Percentiles rank a stretch among this genome's conserved stretches.
Evolutionary conservation across 1,140 invertebrate species (phyloP).

Genomic region (Hypsibius dujardini): DNA sequence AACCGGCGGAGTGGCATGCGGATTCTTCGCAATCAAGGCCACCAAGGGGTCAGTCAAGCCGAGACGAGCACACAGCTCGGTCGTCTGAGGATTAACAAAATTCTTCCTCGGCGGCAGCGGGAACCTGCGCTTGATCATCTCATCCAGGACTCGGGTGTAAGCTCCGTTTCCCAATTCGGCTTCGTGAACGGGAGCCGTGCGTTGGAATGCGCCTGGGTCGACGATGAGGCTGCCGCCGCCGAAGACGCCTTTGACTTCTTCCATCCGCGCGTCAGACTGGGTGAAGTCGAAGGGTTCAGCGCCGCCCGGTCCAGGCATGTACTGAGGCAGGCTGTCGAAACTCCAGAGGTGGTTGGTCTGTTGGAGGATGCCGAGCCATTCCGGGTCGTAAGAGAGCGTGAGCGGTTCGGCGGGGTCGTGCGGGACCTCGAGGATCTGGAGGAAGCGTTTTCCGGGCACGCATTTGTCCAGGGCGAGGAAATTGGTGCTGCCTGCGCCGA

Average conservation of each 20-base stretch:
- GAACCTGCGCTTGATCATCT: conserved; percentile 25
- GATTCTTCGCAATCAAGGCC: conserved; percentile 24
- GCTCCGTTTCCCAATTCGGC: conserved; percentile 29
- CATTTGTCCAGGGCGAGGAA: conserved; percentile 94
- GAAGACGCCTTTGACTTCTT: conserved; percentile 46
- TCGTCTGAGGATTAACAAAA: conserved; percentile 60
- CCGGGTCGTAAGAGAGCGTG: conserved; percentile 62
- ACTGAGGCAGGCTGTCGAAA: conserved; percentile 46
- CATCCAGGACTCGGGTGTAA: conserved; percentile 19
- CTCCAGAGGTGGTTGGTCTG: conserved; percentile 70
- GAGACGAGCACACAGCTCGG: conserved; percentile 56
- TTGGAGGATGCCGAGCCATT: conserved; percentile 74
- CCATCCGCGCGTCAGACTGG: conserved; percentile 54
- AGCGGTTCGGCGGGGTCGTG: conserved; percentile 28
- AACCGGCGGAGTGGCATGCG: no score
- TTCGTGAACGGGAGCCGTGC: conserved; percentile 47
- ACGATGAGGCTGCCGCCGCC: conserved; percentile 40
- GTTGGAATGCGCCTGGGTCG: conserved; percentile 56
- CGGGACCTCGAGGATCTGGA: conserved; percentile 41
- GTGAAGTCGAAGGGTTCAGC: conserved; percentile 52
- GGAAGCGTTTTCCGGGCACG: conserved; percentile 62
- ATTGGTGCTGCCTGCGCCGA: conserved; percentile 46
- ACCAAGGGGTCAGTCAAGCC: conserved; percentile 53
- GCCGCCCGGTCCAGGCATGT: conserved; percentile 51
- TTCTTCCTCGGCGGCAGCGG: conserved; percentile 29